These are phyloP conservation scores for Spea hammondii DNA, from an alignment of 2,797 vertebrate genomes.

Conservation along the genomic window DNA sequence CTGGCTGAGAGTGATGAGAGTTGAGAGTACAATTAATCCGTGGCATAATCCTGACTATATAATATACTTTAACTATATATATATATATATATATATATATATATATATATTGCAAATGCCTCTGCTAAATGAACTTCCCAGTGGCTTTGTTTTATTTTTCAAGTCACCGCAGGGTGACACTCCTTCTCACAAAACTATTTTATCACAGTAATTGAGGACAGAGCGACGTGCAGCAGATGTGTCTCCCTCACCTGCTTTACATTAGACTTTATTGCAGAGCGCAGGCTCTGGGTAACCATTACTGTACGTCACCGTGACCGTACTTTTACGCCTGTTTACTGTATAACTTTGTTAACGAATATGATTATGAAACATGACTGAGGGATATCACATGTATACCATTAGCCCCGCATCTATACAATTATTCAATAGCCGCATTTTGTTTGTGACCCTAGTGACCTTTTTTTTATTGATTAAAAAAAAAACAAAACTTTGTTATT, in stretches of 20 bases:
- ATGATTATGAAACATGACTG: not conserved
- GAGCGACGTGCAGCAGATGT: not conserved
- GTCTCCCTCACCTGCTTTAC: not conserved
- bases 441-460: too few species aligned
- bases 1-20: too few species aligned
- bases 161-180: not conserved
- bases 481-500: not conserved
- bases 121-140: not conserved
- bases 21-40: too few species aligned
- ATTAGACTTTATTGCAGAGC: not conserved
- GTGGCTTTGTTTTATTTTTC: conserved; percentile 1
- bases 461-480: too few species aligned
- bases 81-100: too few species aligned
- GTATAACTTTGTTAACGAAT: not conserved
- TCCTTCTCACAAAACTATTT: not conserved
- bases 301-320: not conserved
- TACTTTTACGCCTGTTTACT: not conserved
- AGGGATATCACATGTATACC: not conserved
- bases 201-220: not conserved
- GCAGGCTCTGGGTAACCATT: not conserved
- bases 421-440: too few species aligned
- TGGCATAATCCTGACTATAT: too few species aligned
- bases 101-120: not conserved
- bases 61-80: too few species aligned
- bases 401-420: too few species aligned